A percentile compares a stretch with the other conserved stretches of the same genome.
Evolutionary conservation across 2,113 vertebrate genomes (phyloP).

Genomic region (Alethe diademata): DNA sequence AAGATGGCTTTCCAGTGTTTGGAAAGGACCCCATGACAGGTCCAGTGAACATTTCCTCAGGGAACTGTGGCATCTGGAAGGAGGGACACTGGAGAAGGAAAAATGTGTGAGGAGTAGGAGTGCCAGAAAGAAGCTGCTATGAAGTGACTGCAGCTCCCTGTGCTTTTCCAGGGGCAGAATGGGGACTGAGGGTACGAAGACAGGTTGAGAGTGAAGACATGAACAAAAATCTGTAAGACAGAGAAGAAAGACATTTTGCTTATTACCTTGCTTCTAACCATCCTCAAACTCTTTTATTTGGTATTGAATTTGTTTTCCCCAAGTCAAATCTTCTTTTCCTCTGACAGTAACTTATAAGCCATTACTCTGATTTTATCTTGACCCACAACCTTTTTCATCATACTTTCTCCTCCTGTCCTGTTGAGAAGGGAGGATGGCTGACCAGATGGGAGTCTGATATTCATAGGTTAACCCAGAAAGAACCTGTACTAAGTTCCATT

Average conservation of each 20-base stretch:
- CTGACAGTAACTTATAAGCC: neutral
- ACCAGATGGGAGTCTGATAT: neutral
- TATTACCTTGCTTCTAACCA: neutral
- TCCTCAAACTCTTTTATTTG: neutral
- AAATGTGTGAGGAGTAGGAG: neutral
- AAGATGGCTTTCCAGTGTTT: neutral
- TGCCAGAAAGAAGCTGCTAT: neutral
- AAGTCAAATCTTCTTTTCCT: neutral
- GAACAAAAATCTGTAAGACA: neutral
- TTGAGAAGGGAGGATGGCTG: neutral
- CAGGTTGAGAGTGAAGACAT: neutral
- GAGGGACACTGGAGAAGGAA: neutral
- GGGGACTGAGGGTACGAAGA: accelerated
- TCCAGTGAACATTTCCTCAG: neutral
- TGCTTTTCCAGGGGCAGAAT: neutral
- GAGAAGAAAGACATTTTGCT: neutral
- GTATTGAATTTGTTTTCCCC: neutral
- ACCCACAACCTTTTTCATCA: neutral
- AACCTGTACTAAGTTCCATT: neutral
- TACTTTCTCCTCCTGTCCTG: neutral
- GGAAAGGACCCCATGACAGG: neutral
- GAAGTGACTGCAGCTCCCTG: neutral
- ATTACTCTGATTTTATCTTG: neutral
- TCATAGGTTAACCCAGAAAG: neutral
- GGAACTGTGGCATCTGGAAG: neutral